Evolutionary conservation across 2,888 invertebrate species (phyloP).

Genomic region (Piscicola geometra): DNA sequence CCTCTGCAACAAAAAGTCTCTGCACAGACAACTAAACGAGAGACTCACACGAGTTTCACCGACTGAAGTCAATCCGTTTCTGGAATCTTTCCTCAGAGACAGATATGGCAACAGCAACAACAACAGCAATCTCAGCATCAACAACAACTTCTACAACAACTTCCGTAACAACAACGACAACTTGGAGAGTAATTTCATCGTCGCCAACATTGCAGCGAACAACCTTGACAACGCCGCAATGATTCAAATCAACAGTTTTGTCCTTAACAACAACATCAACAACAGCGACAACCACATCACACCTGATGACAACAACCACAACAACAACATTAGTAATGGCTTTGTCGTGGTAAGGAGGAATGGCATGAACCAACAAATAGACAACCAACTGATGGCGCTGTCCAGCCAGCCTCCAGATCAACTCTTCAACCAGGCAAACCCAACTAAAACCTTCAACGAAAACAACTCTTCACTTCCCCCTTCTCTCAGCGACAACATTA

Average conservation of each 20-base stretch:
- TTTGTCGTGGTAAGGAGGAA: slow-evolving; percentile 10
- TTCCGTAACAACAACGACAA: neutral
- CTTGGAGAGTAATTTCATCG: neutral
- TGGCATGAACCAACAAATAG: neutral
- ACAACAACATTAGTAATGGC: slow-evolving; percentile 8
- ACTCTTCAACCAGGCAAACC: neutral
- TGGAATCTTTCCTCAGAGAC: slow-evolving; percentile 24
- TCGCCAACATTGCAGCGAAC: neutral
- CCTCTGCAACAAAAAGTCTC: slow-evolving; percentile 1
- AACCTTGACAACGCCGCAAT: neutral
- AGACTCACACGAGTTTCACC: slow-evolving; percentile 34
- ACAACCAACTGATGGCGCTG: neutral
- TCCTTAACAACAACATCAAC: neutral
- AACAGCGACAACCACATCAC: neutral
- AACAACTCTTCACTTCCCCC: too few species aligned
- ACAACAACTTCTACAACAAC: neutral
- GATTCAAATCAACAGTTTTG: slow-evolving; percentile 3
- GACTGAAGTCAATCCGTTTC: slow-evolving; percentile 33
- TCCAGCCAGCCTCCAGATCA: neutral
- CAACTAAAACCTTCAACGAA: neutral
- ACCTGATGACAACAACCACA: neutral
- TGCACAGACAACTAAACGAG: slow-evolving; percentile 32
- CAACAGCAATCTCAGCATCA: neutral
- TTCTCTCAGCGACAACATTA: too few species aligned
- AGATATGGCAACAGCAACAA: slow-evolving; percentile 15